Evolutionary conservation across 2,888 invertebrate genomes (phyloP).

Genomic region (Metalampra italica): DNA sequence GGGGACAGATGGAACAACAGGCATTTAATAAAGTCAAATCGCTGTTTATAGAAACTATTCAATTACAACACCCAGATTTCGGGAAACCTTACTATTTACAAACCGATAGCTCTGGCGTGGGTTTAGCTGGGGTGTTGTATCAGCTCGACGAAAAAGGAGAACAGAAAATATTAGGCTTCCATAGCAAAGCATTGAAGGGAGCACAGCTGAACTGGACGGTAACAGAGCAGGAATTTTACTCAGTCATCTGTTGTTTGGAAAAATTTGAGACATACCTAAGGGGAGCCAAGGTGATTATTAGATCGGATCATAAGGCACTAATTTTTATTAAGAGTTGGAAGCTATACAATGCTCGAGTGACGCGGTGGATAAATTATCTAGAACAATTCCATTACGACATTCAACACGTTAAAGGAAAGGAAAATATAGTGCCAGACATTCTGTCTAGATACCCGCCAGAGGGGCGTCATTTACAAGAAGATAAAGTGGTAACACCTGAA

Average conservation of each 20-base stretch:
- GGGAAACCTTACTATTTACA: too few species aligned
- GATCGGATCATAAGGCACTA: conserved; percentile 21
- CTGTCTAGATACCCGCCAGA: conserved; percentile 15
- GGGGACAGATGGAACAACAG: conserved; percentile 10
- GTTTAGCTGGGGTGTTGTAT: conserved; percentile 18
- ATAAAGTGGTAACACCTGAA: conserved; percentile 8
- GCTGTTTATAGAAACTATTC: conserved; percentile 11
- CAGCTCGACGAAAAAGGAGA: conserved; percentile 14
- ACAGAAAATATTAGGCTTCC: conserved; percentile 14
- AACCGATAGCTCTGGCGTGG: conserved; percentile 19
- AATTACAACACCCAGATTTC: conserved; percentile 4
- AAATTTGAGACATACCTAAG: conserved; percentile 26
- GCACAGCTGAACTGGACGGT: conserved; percentile 21
- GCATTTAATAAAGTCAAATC: conserved; percentile 18
- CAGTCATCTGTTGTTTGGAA: conserved; percentile 18
- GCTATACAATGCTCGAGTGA: conserved; percentile 18
- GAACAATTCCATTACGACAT: conserved; percentile 22
- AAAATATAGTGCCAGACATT: conserved; percentile 13
- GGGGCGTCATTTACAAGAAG: conserved; percentile 10
- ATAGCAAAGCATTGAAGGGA: too few species aligned
- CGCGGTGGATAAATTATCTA: conserved; percentile 19
- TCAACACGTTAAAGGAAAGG: conserved; percentile 15
- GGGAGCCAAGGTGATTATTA: conserved; percentile 17
- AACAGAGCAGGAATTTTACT: conserved; percentile 23
- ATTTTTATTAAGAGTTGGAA: conserved; percentile 20